phyloP scores from a whole-genome alignment of 2,888 invertebrate genomes.

The Ochropleura plecta region DNA sequence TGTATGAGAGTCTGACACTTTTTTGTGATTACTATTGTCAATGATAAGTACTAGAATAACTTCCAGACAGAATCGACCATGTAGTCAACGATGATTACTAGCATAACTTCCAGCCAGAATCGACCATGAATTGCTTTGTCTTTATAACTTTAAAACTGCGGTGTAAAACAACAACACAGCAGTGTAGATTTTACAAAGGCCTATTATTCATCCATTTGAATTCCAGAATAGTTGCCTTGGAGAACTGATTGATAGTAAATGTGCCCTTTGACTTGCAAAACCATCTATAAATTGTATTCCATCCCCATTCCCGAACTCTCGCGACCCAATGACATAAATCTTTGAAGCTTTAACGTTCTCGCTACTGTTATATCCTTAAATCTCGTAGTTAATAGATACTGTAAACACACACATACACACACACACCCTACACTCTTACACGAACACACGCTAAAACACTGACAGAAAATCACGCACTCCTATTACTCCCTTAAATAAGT shows the following conservation, averaged over 20 bases:
- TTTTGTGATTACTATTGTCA: background rate
- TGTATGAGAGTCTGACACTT: background rate
- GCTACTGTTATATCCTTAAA: background rate
- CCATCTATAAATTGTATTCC: slow-evolving; percentile 24
- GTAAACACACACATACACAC: too few relatives aligned
- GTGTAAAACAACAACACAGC: background rate
- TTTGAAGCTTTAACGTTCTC: background rate
- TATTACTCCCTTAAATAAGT: too few relatives aligned
- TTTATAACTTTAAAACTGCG: background rate
- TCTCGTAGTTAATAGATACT: too few relatives aligned
- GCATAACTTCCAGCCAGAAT: too few relatives aligned
- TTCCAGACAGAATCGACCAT: background rate
- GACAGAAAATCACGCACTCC: too few relatives aligned
- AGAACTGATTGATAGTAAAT: slow-evolving; percentile 9
- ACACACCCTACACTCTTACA: too few relatives aligned
- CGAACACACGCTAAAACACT: too few relatives aligned
- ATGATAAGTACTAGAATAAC: background rate
- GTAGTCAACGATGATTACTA: too few relatives aligned
- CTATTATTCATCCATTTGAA: slow-evolving; percentile 30
- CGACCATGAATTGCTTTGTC: background rate
- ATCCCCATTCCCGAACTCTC: background rate
- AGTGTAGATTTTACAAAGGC: background rate
- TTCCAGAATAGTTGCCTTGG: slow-evolving; percentile 21
- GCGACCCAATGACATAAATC: slow-evolving; percentile 9
- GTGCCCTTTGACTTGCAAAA: slow-evolving; percentile 49